Percentiles rank a stretch among this genome's conserved stretches.
phyloP scores from a whole-genome alignment of 64 coral and sea anemone species.

The Porites australiensis region DNA sequence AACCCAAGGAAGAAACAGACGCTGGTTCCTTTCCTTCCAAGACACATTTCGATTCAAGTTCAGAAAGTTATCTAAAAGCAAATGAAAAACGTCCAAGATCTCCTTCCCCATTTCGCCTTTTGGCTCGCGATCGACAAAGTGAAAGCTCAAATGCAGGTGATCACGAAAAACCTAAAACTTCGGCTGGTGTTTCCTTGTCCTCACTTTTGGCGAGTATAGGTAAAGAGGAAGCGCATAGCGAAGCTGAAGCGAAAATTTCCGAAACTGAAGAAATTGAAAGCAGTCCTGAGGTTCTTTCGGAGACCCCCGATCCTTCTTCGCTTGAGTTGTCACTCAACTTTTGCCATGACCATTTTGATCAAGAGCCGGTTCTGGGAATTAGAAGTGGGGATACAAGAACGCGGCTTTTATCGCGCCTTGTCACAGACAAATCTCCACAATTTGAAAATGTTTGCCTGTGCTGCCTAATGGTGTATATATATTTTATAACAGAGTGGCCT shows the following conservation, averaged over 20 bases:
- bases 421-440: conserved; percentile 51
- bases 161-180: conserved; percentile 49
- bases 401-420: not conserved
- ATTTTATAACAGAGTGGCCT: conserved; percentile 65
- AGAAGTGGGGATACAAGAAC: not conserved
- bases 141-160: conserved; percentile 34
- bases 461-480: conserved; percentile 72
- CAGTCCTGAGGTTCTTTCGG: conserved; percentile 11
- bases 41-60: conserved; percentile 41
- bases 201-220: conserved; percentile 84
- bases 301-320: not conserved
- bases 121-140: conserved; percentile 71
- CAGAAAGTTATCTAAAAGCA: conserved; percentile 15
- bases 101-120: conserved; percentile 83
- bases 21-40: conserved; percentile 81
- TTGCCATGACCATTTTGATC: not conserved
- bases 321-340: conserved; percentile 36
- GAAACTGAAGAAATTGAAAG: conserved; percentile 24
- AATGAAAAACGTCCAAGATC: conserved; percentile 54
- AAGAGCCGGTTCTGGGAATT: not conserved
- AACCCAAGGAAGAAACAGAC: conserved; percentile 67
- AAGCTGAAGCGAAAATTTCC: conserved; percentile 20
- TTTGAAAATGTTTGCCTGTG: conserved; percentile 69
- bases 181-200: conserved; percentile 80
- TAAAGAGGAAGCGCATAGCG: conserved; percentile 50